Evolutionary conservation across 2,797 vertebrate genomes (phyloP).

Genomic region (Coregonus suidteri): DNA sequence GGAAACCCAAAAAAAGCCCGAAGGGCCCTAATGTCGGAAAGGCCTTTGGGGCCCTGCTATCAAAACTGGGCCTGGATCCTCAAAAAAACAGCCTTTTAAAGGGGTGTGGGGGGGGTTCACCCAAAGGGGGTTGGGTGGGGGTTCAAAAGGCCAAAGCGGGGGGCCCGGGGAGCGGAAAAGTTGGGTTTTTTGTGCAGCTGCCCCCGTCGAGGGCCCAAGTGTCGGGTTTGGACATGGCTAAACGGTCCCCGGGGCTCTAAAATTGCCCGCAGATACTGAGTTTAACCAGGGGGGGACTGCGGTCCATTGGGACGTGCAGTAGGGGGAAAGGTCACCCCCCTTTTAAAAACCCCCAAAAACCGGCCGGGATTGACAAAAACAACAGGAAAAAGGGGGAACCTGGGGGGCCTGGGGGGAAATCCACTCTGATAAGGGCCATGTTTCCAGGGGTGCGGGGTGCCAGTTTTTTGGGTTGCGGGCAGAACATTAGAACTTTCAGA

Average conservation of each 20-base stretch:
- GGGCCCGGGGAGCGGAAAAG: conserved; percentile 1
- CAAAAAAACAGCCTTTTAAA: no score
- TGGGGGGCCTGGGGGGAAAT: no score
- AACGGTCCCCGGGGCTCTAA: conserved; percentile 37
- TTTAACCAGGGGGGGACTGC: not conserved
- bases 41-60: not conserved
- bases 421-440: no score
- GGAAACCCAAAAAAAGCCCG: conserved; percentile 14
- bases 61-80: not conserved
- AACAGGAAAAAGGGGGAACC: not conserved
- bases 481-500: no score
- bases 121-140: not conserved
- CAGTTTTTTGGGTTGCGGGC: no score
- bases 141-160: conserved; percentile 9
- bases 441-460: no score
- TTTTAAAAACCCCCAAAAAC: not conserved
- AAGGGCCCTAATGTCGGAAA: not conserved
- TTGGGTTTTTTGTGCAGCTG: conserved; percentile 43
- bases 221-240: conserved; percentile 21
- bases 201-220: conserved; percentile 15
- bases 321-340: not conserved
- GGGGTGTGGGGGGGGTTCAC: not conserved
- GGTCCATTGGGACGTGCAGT: not conserved
- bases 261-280: not conserved
- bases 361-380: not conserved